Conservation (phyloP, 2,113 vertebrate genomes). For the Alethe diademata region DNA sequence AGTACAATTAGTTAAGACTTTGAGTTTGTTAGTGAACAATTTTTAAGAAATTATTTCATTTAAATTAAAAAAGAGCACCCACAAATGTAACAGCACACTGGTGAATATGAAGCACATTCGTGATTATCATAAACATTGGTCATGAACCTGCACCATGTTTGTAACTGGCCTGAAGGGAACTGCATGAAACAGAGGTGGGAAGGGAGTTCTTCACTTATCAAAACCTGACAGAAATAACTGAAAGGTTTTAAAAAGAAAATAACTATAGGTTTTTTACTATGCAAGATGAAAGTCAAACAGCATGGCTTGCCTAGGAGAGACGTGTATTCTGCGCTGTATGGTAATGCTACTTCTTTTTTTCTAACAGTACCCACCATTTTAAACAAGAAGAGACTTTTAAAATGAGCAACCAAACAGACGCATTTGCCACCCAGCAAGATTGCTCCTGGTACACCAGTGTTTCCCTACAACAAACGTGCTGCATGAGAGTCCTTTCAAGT, state of each 20-base stretch:
- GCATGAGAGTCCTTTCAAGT: conserved; percentile 23
- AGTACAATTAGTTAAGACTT: neutral
- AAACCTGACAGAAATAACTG: conserved; percentile 46
- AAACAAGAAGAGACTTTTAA: conserved; percentile 23
- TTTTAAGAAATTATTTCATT: neutral
- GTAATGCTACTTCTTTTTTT: neutral
- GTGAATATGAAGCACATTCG: neutral
- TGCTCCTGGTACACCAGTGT: neutral
- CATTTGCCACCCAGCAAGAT: neutral
- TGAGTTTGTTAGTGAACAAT: neutral
- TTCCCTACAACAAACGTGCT: neutral
- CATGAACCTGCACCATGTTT: neutral
- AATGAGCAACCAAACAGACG: neutral
- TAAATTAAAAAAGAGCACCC: neutral
- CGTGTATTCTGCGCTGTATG: neutral
- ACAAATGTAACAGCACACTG: neutral
- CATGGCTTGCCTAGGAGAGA: neutral
- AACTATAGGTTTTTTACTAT: conserved; percentile 15
- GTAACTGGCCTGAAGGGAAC: neutral
- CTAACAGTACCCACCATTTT: conserved; percentile 1
- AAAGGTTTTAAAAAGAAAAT: conserved; percentile 43
- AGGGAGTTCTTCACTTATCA: conserved; percentile 22
- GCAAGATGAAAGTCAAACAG: conserved; percentile 49
- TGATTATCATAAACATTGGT: neutral
- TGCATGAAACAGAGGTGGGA: conserved; percentile 1